Conservation (phyloP, 2,797 vertebrate genomes). For the Enteromius treurensis region DNA sequence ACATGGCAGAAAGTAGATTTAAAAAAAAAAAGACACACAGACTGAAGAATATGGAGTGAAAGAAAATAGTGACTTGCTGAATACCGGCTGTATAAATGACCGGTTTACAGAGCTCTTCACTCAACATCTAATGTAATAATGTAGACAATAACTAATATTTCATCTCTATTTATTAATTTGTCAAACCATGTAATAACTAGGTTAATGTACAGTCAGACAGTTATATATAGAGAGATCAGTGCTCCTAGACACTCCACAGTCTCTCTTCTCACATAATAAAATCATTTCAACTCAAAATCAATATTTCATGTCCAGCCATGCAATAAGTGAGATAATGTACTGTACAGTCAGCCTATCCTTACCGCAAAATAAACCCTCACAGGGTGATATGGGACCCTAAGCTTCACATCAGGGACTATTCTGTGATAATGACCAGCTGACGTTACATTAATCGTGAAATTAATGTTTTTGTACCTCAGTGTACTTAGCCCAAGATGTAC, state of each 20-base stretch:
- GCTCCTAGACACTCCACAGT: neutral
- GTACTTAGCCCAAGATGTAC: neutral
- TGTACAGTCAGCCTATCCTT: conserved; percentile 5
- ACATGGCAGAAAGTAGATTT: neutral
- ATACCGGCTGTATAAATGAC: neutral
- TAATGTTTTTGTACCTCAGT: neutral
- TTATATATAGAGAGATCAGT: neutral
- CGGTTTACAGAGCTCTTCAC: neutral
- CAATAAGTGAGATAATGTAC: conserved; percentile 29
- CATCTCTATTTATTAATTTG: neutral
- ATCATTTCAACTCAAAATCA: conserved; percentile 4
- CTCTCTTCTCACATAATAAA: conserved; percentile 25
- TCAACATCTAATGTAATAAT: neutral
- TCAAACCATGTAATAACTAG: neutral
- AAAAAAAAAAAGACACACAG: neutral
- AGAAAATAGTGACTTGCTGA: neutral
- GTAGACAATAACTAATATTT: neutral
- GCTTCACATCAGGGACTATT: neutral
- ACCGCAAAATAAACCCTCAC: neutral
- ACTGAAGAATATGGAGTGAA: conserved; percentile 4
- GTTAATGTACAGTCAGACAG: conserved; percentile 17
- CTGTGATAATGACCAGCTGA: neutral
- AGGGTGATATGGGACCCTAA: neutral
- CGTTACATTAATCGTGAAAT: neutral
- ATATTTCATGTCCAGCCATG: conserved; percentile 25